A percentile compares a stretch with the other conserved stretches of the same genome.
These are phyloP conservation scores for Notarius quadriscutis DNA, from an alignment of 2,113 vertebrate genomes.

Conservation along the genomic window DNA sequence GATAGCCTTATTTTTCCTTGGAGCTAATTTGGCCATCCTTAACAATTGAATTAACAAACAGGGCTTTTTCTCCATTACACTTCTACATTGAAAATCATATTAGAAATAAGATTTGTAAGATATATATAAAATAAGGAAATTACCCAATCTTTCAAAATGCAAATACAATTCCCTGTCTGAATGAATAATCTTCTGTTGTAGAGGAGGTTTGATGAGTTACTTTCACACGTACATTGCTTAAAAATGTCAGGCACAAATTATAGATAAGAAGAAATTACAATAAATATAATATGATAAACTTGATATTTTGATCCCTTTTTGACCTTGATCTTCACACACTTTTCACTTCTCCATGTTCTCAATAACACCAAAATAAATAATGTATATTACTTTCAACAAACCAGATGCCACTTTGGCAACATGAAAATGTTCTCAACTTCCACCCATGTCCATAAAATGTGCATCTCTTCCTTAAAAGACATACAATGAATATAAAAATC, in stretches of 20 bases:
- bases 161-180: neutral
- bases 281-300: too few species aligned
- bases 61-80: neutral
- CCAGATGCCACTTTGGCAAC: neutral
- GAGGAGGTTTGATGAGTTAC: neutral
- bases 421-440: neutral
- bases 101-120: neutral
- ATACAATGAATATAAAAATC: neutral
- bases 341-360: neutral
- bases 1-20: constrained; percentile 27
- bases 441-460: neutral
- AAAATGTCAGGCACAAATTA: neutral
- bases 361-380: neutral
- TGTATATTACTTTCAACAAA: neutral
- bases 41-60: constrained; percentile 14
- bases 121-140: neutral
- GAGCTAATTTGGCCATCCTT: constrained; percentile 10
- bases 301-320: neutral
- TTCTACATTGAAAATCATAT: neutral
- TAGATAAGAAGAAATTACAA: too few species aligned
- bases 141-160: neutral
- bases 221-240: constrained; percentile 1
- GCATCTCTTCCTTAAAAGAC: neutral
- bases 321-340: neutral
- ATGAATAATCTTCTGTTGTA: constrained; percentile 4